Conservation (phyloP, 2,888 invertebrate species). For the Xylocampa areola region DNA sequence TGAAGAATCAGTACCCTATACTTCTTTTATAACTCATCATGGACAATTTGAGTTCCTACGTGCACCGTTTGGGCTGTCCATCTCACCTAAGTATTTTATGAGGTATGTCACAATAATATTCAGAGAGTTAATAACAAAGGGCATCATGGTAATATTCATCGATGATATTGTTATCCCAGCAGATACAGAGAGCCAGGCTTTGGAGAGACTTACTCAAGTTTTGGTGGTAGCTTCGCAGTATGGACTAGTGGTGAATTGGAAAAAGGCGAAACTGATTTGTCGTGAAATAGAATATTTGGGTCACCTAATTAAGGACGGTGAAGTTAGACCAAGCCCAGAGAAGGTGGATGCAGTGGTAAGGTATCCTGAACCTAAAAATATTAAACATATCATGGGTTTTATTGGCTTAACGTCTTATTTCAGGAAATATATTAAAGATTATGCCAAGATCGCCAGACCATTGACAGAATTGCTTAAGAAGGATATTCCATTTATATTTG, state of each 20-base stretch:
- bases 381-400: background rate
- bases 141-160: conserved; percentile 46
- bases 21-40: background rate
- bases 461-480: background rate
- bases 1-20: background rate
- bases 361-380: background rate
- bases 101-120: conserved; percentile 49
- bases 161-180: conserved; percentile 44
- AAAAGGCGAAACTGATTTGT: background rate
- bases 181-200: background rate
- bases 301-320: background rate
- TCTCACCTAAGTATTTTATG: conserved; percentile 41
- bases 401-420: background rate
- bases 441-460: background rate
- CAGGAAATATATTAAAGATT: background rate
- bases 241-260: background rate
- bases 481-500: background rate
- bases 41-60: conserved; percentile 37
- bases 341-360: background rate
- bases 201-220: background rate
- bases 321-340: background rate
- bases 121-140: conserved; percentile 38
- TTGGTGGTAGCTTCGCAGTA: background rate
- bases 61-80: conserved; percentile 49
- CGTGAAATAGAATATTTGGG: background rate